Evolutionary conservation across 2,113 vertebrate species (phyloP), one percentile per base, ranked within the genome.

Genomic region (Melanotaenia duboulayi): DNA sequence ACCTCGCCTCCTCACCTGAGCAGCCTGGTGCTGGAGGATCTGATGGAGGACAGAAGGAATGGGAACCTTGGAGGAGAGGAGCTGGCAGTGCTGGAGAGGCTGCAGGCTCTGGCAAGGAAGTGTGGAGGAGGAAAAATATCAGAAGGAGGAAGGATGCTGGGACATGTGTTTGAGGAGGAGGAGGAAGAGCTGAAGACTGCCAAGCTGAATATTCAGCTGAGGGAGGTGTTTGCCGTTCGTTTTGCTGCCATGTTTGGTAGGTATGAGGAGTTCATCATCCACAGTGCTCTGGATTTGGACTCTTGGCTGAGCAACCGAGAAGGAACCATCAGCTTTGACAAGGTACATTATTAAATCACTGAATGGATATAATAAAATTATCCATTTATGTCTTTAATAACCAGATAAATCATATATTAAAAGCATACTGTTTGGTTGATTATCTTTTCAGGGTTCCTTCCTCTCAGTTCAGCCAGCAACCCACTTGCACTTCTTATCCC

Each of bases 221-320:
- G 97, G 4, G 97, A 99, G 84, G 96, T 98, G 84, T 97, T 99
- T 0, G 96, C 97, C 9, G 95, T 93, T 70, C 96, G 96, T 54
- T 98, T 99, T 68, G 93, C 95, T 0, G 95, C 96, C 90, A 95
- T 99, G 94, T 98, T 99, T 1, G 93, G 95, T 0, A 95, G 96
- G 78, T 99, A 99, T 0, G 97, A 99, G 80, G 96, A 96, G 0
- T 99, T 99, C 4, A 95, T 99, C 86, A 96, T 98, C 82, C 96
- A 97, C 83, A 94, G 95, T 1, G 94, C 96, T 10, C 93, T 95
- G 0, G 96, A 98, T 85, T 91, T 98, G 91, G 97, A 99, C 65
- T 96, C 97, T 0, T 99, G 97, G 97, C 92, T 99, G 67, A 97
- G 94, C 74, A 98, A 96, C 90, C 92, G 97, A 59, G 97, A 99